Conservation (phyloP, 2,113 vertebrate genomes). For the Indicator indicator region DNA sequence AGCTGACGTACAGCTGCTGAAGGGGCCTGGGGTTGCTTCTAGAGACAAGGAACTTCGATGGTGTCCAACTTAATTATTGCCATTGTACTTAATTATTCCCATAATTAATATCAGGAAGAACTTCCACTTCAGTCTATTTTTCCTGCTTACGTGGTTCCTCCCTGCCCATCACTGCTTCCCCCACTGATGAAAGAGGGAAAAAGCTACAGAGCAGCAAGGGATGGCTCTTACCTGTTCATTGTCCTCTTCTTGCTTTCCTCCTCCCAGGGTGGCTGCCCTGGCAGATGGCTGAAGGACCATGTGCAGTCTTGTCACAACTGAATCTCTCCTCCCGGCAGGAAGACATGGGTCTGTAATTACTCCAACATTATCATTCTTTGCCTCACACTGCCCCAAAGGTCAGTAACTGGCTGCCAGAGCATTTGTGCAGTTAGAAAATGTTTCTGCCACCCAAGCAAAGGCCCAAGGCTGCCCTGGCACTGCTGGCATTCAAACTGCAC, state of each 20-base stretch:
- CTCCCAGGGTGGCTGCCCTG: not conserved
- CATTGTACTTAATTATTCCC: too few relatives aligned
- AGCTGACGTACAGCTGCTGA: not conserved
- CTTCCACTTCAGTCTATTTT: not conserved
- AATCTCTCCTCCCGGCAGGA: not conserved
- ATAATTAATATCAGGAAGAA: not conserved
- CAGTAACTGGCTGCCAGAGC: not conserved
- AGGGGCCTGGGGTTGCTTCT: not conserved
- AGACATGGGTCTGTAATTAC: not conserved
- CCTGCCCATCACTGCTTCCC: not conserved
- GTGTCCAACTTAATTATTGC: not conserved
- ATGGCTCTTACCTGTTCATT: not conserved
- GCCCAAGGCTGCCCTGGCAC: not conserved
- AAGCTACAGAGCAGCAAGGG: not conserved
- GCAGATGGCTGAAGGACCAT: not conserved
- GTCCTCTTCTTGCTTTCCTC: not conserved
- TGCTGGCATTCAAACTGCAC: rapidly evolving
- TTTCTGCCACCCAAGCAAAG: not conserved
- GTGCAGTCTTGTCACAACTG: rapidly evolving
- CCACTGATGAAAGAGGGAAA: rapidly evolving
- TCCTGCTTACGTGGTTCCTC: not conserved
- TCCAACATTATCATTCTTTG: not conserved
- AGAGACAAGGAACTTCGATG: not conserved
- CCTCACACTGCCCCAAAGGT: rapidly evolving
- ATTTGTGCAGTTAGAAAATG: not conserved